Evolutionary conservation across 2,888 invertebrate genomes (phyloP), one percentile per base, ranked within the genome.

Genomic region (Yponomeuta plumbellus): DNA sequence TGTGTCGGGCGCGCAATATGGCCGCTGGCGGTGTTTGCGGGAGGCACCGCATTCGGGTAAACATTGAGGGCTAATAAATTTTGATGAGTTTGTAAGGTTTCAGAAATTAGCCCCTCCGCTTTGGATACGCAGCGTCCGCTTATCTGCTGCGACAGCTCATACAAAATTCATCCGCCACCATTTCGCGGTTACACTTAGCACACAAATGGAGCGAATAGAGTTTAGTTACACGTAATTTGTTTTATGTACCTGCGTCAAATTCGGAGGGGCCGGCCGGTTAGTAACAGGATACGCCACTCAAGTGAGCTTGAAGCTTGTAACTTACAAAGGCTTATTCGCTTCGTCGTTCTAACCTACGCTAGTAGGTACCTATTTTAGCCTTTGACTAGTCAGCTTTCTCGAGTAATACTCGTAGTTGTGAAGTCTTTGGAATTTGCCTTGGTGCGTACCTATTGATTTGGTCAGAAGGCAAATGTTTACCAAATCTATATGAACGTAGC

Each of bases 101-200:
- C 76, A 75, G 20, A 74, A 75, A 75, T 77, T 72, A 74, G 61
- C 67, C 62, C 62, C 34, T 39, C 57, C 21, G 23, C 61, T 61
- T 61, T 61, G 23, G 61, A 26, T 34, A 17, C 34, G 23, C 39
- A 34, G 17, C 67, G 64, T 67, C 69, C 68, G 68, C 66, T 68
- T 72, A 75, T 70, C 66, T 76, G 84, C 83, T 85, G 85, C 44
- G 44, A 52, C 44, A 52, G 44, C 79, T 81, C 76, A 81, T 80
- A 75, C 75, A 83, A 81, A 83, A 81, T 79, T 76, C 76, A 82
- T 79, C 70, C 72, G 65, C 70, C 71, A 70, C 75, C 74, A 74
- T 80, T 80, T 75, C 77, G 73, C 76, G 72, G 78, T 76, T 76
- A 70, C 74, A 71, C 76, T 74, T 74, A 74, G 74, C 72, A 72